Evolutionary conservation across 1,140 invertebrate genomes (phyloP).

Genomic region (Hermatobates lingyangjiaoensis): DNA sequence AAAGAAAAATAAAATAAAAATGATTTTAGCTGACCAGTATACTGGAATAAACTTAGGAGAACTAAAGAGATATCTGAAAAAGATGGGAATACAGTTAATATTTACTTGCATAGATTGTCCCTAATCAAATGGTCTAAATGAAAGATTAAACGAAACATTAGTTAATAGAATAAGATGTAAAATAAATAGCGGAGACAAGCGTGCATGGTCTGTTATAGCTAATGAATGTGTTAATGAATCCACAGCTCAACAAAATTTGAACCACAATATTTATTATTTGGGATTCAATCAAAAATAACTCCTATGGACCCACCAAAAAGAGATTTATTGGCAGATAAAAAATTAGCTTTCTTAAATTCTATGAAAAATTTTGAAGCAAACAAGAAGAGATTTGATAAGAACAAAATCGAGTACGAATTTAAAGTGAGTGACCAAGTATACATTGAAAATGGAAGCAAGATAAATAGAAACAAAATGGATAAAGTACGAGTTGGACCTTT

Average conservation of each 20-base stretch:
- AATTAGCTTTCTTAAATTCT: too few relatives aligned
- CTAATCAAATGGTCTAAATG: constrained; percentile 7
- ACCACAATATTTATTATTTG: constrained; percentile 15
- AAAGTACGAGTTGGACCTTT: too few relatives aligned
- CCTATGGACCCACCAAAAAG: background rate
- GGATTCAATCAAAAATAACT: background rate
- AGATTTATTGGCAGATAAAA: too few relatives aligned
- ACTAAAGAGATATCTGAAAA: background rate
- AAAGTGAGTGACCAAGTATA: too few relatives aligned
- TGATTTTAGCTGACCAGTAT: background rate
- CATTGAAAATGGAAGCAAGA: too few relatives aligned
- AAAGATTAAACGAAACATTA: constrained; percentile 10
- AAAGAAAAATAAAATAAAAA: constrained; percentile 2
- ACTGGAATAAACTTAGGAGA: background rate
- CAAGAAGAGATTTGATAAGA: too few relatives aligned
- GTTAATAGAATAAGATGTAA: constrained; percentile 14
- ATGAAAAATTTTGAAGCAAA: too few relatives aligned
- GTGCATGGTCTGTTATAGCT: constrained; percentile 14
- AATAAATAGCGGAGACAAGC: constrained; percentile 13
- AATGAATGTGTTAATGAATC: constrained; percentile 14
- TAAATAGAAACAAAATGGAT: too few relatives aligned
- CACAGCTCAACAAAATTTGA: constrained; percentile 15
- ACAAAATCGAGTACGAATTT: too few relatives aligned
- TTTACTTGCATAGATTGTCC: constrained; percentile 5
- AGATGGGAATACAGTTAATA: background rate